Conservation (phyloP, 1,140 invertebrate species). For the Drosophila arizonae region DNA sequence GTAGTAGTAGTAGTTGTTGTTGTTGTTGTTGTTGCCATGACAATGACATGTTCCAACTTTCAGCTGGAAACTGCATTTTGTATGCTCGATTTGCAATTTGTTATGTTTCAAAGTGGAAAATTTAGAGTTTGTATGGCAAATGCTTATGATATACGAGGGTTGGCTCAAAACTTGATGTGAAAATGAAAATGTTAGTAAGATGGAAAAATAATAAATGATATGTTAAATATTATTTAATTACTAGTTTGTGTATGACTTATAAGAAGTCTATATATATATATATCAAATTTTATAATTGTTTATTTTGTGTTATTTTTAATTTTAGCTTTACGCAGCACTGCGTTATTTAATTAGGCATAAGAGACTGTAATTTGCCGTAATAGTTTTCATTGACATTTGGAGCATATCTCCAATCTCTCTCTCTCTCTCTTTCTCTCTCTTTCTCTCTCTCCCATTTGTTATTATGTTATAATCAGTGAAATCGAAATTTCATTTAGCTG, state of each 20-base stretch:
- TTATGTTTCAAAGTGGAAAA: slow-evolving; percentile 26
- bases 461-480: too few species aligned
- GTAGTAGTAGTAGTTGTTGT: slow-evolving; percentile 28
- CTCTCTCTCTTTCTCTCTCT: not conserved
- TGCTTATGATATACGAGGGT: not conserved
- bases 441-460: too few species aligned
- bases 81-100: slow-evolving; percentile 41
- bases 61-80: slow-evolving; percentile 51
- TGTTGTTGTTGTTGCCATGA: slow-evolving; percentile 57
- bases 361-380: slow-evolving; percentile 58
- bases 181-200: too few species aligned
- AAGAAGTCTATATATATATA: not conserved
- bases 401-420: slow-evolving; percentile 14
- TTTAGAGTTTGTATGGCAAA: slow-evolving; percentile 37
- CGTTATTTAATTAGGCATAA: slow-evolving; percentile 50
- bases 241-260: not conserved
- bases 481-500: too few species aligned
- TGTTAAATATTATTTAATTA: slow-evolving; percentile 6
- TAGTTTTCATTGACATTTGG: slow-evolving; percentile 57
- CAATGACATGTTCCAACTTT: slow-evolving; percentile 54
- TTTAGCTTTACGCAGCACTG: slow-evolving; percentile 35
- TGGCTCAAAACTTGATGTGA: not conserved
- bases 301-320: too few species aligned
- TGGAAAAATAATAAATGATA: not conserved
- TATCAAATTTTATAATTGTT: not conserved